These are phyloP conservation scores for Catharus fuscescens DNA, from an alignment of 2,113 vertebrate species.

Conservation along the genomic window DNA sequence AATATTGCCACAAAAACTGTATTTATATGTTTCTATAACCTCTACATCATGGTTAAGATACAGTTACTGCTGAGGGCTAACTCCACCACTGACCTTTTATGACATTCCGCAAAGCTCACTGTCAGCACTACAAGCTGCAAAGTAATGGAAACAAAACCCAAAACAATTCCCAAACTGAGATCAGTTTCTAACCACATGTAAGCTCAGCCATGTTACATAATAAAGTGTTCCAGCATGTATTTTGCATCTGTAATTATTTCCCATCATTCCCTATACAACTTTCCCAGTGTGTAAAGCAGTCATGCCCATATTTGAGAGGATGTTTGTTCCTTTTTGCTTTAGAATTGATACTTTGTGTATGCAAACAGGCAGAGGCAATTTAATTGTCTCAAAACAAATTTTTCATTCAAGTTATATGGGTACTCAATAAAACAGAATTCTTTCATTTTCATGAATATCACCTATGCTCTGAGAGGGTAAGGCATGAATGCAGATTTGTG, in stretches of 20 bases:
- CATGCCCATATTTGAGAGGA: background rate
- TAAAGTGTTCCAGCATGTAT: background rate
- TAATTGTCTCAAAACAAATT: background rate
- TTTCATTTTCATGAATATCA: background rate
- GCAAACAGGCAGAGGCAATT: background rate
- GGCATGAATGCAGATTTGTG: background rate
- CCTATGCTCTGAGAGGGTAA: no score
- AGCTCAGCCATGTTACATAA: background rate
- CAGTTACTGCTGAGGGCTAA: background rate
- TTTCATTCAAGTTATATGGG: background rate
- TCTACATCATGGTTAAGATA: background rate
- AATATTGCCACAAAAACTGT: background rate
- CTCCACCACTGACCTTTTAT: slow-evolving; percentile 14
- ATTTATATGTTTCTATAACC: slow-evolving; percentile 31
- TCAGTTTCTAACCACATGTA: slow-evolving; percentile 1
- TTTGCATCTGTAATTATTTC: background rate
- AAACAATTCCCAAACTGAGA: slow-evolving; percentile 26
- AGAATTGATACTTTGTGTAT: background rate
- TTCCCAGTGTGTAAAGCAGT: background rate
- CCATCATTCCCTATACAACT: background rate
- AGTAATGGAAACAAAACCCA: slow-evolving; percentile 54
- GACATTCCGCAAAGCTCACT: slow-evolving; percentile 44
- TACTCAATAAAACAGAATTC: background rate
- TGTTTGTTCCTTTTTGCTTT: background rate
- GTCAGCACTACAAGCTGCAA: slow-evolving; percentile 10